Percentiles rank a stretch among this genome's conserved stretches.
These are phyloP conservation scores for Euwallacea fornicatus DNA, from an alignment of 1,140 invertebrate species.

Conservation along the genomic window DNA sequence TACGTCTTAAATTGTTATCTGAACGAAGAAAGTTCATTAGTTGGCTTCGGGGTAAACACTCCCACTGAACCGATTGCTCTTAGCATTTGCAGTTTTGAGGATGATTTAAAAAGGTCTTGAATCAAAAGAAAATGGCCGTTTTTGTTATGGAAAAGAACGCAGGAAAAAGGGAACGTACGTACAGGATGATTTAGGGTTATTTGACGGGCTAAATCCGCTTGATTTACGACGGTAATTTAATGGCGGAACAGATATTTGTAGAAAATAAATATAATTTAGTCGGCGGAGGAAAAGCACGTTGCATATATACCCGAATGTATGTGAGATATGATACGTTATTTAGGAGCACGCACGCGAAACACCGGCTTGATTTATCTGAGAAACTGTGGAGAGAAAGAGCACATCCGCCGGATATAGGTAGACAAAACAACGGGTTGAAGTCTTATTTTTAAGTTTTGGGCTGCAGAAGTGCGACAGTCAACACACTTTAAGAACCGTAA, in stretches of 20 bases:
- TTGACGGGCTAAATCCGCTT: slow-evolving; percentile 31
- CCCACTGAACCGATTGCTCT: slow-evolving; percentile 13
- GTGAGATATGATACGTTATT: slow-evolving; percentile 28
- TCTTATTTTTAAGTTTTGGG: slow-evolving; percentile 11
- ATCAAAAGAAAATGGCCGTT: not conserved
- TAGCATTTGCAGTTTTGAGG: too few relatives aligned
- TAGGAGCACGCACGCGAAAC: slow-evolving; percentile 31
- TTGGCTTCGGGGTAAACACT: slow-evolving; percentile 29
- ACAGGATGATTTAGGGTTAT: slow-evolving; percentile 34
- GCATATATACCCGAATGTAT: slow-evolving; percentile 26
- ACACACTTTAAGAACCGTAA: not conserved
- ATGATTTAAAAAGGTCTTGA: too few relatives aligned
- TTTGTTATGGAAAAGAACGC: slow-evolving; percentile 7
- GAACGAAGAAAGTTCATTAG: slow-evolving; percentile 51
- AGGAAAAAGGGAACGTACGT: slow-evolving; percentile 5
- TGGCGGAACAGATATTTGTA: slow-evolving; percentile 38
- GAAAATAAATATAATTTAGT: slow-evolving; percentile 39
- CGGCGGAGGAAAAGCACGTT: slow-evolving; percentile 23
- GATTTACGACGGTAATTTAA: slow-evolving; percentile 37
- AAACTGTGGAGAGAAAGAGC: slow-evolving; percentile 19
- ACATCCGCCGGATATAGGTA: slow-evolving; percentile 23
- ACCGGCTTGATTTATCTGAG: slow-evolving; percentile 25
- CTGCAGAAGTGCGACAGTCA: not conserved
- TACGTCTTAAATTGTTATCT: slow-evolving; percentile 51
- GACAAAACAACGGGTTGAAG: slow-evolving; percentile 22